A percentile compares a stretch with the other conserved stretches of the same genome.
phyloP scores from a whole-genome alignment of 2,888 invertebrate genomes.

The Dioctria linearis region DNA sequence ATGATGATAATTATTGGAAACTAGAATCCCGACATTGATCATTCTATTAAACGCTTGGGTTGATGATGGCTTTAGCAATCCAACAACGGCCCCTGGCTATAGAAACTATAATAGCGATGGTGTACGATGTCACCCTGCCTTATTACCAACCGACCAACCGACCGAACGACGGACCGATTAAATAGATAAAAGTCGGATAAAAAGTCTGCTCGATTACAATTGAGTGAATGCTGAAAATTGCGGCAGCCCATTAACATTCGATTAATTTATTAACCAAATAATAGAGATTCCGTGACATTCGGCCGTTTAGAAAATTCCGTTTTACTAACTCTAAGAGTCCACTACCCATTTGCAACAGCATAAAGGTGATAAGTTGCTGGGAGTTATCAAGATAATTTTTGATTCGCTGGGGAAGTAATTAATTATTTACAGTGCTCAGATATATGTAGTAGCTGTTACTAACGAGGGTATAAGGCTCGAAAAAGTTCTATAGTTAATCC shows the following conservation, averaged over 20 bases:
- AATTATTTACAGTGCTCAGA: not conserved
- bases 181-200: conserved; percentile 46
- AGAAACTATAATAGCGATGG: not conserved
- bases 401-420: not conserved
- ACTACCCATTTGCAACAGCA: conserved; percentile 8
- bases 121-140: conserved; percentile 36
- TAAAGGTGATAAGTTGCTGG: conserved; percentile 36
- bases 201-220: conserved; percentile 36
- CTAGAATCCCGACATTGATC: not conserved
- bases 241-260: conserved; percentile 50
- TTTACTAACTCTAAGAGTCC: not conserved
- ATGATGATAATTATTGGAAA: conserved; percentile 19
- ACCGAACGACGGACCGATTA: conserved; percentile 23
- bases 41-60: not conserved
- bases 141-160: not conserved
- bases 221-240: conserved; percentile 51
- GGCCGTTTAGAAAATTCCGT: conserved; percentile 19
- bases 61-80: not conserved
- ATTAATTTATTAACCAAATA: conserved; percentile 51
- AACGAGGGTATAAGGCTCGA: too few relatives aligned
- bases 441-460: too few relatives aligned
- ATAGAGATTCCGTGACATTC: conserved; percentile 44
- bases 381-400: conserved; percentile 10
- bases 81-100: not conserved
- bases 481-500: too few relatives aligned